phyloP scores from a whole-genome alignment of 2,797 vertebrate species.

The Cottoperca gobio region DNA sequence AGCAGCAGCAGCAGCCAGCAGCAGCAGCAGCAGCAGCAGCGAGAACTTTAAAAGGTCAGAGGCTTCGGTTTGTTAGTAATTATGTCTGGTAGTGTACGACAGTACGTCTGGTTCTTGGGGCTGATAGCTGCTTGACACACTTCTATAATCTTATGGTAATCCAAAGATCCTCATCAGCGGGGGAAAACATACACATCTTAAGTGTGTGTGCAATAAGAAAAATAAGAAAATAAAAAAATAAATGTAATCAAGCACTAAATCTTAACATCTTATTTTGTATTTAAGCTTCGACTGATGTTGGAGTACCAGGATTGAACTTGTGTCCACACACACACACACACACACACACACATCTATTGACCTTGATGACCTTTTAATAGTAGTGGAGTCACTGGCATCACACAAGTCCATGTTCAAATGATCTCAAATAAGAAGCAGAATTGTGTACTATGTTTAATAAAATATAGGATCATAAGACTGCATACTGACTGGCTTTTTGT shows the following conservation, averaged over 20 bases:
- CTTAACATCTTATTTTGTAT: background rate
- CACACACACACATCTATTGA: too few species aligned
- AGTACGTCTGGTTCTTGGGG: slow-evolving; percentile 5
- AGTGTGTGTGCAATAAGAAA: background rate
- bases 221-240: background rate
- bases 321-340: too few species aligned
- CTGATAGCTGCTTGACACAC: slow-evolving; percentile 51
- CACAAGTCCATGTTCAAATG: background rate
- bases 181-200: slow-evolving; percentile 22
- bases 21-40: background rate
- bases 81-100: background rate
- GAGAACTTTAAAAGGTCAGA: slow-evolving; percentile 1
- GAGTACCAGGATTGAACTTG: background rate
- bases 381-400: background rate
- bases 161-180: slow-evolving; percentile 36
- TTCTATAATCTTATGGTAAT: slow-evolving; percentile 43
- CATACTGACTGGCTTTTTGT: background rate
- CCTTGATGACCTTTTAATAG: background rate
- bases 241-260: background rate
- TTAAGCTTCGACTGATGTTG: background rate
- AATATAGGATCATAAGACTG: background rate
- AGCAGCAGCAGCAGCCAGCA: background rate
- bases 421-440: background rate
- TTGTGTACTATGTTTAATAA: background rate
- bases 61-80: background rate